Evolutionary conservation across 2,888 invertebrate genomes (phyloP).

Genomic region (Athrips mouffetella): DNA sequence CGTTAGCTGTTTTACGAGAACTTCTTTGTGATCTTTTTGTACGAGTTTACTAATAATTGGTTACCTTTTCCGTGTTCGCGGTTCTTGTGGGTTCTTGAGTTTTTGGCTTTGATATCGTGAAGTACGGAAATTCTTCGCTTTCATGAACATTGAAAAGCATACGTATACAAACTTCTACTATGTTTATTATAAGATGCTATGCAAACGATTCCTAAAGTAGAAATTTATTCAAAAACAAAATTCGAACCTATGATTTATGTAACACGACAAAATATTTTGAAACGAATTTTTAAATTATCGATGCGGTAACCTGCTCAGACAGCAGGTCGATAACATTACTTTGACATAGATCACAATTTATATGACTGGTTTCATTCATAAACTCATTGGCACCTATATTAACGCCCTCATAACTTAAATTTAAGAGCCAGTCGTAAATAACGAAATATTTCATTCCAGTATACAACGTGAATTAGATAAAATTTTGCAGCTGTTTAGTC

Average conservation of each 20-base stretch:
- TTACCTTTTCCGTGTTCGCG: constrained; percentile 15
- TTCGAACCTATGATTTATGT: not conserved
- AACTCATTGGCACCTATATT: constrained; percentile 9
- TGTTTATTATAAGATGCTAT: too few species aligned
- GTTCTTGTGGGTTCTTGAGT: constrained; percentile 7
- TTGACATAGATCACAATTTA: not conserved
- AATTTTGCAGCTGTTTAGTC: constrained; percentile 24
- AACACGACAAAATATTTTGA: too few species aligned
- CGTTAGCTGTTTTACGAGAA: constrained; percentile 57
- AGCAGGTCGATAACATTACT: not conserved
- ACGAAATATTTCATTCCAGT: not conserved
- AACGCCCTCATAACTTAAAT: not conserved
- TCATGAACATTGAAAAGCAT: too few species aligned
- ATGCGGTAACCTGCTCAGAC: not conserved
- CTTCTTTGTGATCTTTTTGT: constrained; percentile 47
- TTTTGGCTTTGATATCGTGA: constrained; percentile 1
- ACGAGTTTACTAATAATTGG: constrained; percentile 31
- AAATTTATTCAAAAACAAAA: too few species aligned
- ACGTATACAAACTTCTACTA: too few species aligned
- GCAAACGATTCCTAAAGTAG: too few species aligned
- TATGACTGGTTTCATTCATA: constrained; percentile 9
- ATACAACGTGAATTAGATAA: constrained; percentile 7
- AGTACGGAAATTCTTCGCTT: not conserved
- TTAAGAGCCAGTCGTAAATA: constrained; percentile 2
- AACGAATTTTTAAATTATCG: not conserved